A percentile compares a stretch with the other conserved stretches of the same genome.
Conservation (phyloP, 2,113 vertebrate genomes). For the Psilopogon haemacephalus region DNA sequence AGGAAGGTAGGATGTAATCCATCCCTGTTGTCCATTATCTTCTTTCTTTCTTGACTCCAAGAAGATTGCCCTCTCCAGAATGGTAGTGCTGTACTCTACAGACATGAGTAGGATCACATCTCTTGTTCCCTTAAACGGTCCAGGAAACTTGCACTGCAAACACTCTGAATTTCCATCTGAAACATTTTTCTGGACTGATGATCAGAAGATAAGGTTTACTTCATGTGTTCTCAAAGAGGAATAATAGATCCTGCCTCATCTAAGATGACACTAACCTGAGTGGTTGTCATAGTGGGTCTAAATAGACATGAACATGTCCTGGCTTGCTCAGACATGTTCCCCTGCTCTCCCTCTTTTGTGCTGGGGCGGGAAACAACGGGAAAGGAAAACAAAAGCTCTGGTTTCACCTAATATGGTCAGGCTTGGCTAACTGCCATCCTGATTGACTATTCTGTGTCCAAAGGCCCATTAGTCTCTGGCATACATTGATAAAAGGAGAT, state of each 20-base stretch:
- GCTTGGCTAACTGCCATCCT: too few relatives aligned
- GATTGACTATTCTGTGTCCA: too few relatives aligned
- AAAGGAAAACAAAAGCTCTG: too few relatives aligned
- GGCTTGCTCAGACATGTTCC: too few relatives aligned
- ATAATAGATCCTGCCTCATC: not conserved
- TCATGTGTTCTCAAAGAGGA: not conserved
- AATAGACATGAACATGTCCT: too few relatives aligned
- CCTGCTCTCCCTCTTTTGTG: too few relatives aligned
- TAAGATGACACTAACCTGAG: not conserved
- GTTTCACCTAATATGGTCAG: too few relatives aligned
- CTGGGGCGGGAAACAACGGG: too few relatives aligned
- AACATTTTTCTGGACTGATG: not conserved
- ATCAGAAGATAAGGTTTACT: not conserved
- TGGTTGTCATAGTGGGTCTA: too few relatives aligned
- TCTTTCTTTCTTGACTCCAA: not conserved
- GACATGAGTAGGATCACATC: not conserved
- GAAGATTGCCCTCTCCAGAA: not conserved
- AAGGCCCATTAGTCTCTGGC: too few relatives aligned
- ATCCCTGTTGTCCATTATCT: not conserved
- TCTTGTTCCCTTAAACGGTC: not conserved
- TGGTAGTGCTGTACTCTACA: not conserved
- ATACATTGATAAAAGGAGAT: too few relatives aligned
- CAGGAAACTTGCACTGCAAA: not conserved
- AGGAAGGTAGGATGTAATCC: not conserved
- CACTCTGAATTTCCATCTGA: not conserved